Percentiles rank a stretch among this genome's conserved stretches.
Conservation (phyloP, 2,888 invertebrate species). For the Drosophila gaucha region DNA sequence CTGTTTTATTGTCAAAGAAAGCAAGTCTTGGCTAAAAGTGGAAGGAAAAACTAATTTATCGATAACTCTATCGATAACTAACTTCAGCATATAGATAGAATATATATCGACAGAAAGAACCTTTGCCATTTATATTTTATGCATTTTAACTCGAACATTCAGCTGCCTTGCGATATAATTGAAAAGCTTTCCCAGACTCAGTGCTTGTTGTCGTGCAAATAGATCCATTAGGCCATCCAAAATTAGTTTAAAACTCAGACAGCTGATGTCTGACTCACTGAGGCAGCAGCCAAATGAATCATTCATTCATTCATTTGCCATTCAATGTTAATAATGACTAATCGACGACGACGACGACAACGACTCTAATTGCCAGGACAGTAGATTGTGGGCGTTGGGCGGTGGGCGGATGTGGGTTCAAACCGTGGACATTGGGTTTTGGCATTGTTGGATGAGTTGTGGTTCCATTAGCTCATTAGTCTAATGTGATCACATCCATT, state of each 20-base stretch:
- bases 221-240: conserved; percentile 1
- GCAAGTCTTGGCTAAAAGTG: too few species aligned
- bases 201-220: not conserved
- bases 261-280: conserved; percentile 10
- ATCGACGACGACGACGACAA: conserved; percentile 33
- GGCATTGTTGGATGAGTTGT: conserved; percentile 28
- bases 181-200: not conserved
- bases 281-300: conserved; percentile 39
- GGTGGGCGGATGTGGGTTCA: not conserved
- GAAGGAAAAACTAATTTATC: too few species aligned
- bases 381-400: not conserved
- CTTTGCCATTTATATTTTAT: too few species aligned
- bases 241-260: conserved; percentile 15
- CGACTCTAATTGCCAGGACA: conserved; percentile 33
- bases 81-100: not conserved
- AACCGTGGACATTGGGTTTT: not conserved
- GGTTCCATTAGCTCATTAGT: conserved; percentile 67
- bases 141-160: too few species aligned
- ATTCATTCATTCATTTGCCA: conserved; percentile 56
- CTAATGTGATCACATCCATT: conserved; percentile 55
- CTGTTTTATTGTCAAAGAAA: too few species aligned
- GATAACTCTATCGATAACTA: not conserved
- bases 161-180: too few species aligned
- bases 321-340: conserved; percentile 49
- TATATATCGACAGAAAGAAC: too few species aligned